A percentile compares a stretch with the other conserved stretches of the same genome.
Evolutionary conservation across 2,797 vertebrate species (phyloP).

Genomic region (Amazonetta brasiliensis): DNA sequence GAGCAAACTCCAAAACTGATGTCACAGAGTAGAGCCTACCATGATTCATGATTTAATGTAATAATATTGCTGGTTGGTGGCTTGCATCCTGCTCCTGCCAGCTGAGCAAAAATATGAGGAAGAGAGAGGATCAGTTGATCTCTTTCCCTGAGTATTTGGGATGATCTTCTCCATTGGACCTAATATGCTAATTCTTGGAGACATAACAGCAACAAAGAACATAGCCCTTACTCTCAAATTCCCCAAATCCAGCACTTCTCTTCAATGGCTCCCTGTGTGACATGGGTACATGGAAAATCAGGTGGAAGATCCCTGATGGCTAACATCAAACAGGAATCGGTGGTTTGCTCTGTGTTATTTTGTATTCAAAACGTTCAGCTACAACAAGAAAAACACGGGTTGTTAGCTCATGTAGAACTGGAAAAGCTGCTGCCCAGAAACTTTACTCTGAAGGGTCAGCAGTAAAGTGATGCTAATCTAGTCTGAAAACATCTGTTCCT

Average conservation of each 20-base stretch:
- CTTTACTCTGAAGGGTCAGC: not conserved
- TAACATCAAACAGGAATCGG: not conserved
- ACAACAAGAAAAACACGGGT: not conserved
- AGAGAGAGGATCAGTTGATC: not conserved
- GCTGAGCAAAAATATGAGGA: not conserved
- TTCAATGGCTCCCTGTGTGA: not conserved
- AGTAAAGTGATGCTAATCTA: not conserved
- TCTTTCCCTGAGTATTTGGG: not conserved
- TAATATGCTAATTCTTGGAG: not conserved
- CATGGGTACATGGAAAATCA: not conserved
- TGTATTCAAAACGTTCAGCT: not conserved
- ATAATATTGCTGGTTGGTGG: not conserved
- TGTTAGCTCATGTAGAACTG: not conserved
- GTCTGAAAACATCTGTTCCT: slow-evolving; percentile 10
- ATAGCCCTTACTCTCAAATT: not conserved
- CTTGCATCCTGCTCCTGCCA: not conserved
- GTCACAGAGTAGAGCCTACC: not conserved
- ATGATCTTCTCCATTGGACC: not conserved
- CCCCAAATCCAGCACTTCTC: not conserved
- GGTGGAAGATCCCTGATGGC: not conserved
- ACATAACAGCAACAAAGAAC: not conserved
- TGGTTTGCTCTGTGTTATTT: not conserved
- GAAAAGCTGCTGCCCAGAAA: slow-evolving; percentile 9
- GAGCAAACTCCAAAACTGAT: not conserved
- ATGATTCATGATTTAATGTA: not conserved